Conservation (phyloP, 2,888 invertebrate genomes). For the Trachelus iudaicus region DNA sequence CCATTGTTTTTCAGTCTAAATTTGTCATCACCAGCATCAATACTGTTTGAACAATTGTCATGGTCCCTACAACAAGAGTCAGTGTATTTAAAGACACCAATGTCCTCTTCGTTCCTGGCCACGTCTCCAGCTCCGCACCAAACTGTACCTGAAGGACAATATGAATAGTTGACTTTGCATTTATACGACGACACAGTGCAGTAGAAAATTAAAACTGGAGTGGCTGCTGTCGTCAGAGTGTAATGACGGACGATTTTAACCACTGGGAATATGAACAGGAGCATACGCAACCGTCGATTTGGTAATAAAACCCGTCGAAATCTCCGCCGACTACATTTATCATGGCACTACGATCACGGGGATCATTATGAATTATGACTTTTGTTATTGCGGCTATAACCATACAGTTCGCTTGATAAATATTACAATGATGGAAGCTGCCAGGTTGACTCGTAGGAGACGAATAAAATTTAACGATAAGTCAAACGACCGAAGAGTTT, state of each 20-base stretch:
- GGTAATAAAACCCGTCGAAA: not conserved
- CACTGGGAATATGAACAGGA: not conserved
- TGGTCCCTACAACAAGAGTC: constrained; percentile 79
- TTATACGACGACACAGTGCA: not conserved
- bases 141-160: constrained; percentile 70
- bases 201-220: not conserved
- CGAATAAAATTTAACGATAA: not conserved
- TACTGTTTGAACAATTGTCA: constrained; percentile 75
- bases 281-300: not conserved
- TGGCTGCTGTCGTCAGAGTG: not conserved
- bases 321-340: not conserved
- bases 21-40: constrained; percentile 69
- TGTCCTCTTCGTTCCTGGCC: constrained; percentile 69
- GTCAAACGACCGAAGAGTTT: not conserved
- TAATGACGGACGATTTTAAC: not conserved
- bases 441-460: not conserved
- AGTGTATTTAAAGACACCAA: constrained; percentile 74
- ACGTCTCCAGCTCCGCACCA: constrained; percentile 81
- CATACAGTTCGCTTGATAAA: not conserved
- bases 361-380: not conserved
- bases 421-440: not conserved
- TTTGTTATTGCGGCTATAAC: not conserved
- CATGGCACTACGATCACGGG: not conserved
- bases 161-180: not conserved
- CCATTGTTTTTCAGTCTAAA: constrained; percentile 75